Percentiles rank a stretch among this genome's conserved stretches.
These are phyloP conservation scores for Ryuthela nishihirai DNA, from an alignment of 2,888 invertebrate genomes.

Conservation along the genomic window DNA sequence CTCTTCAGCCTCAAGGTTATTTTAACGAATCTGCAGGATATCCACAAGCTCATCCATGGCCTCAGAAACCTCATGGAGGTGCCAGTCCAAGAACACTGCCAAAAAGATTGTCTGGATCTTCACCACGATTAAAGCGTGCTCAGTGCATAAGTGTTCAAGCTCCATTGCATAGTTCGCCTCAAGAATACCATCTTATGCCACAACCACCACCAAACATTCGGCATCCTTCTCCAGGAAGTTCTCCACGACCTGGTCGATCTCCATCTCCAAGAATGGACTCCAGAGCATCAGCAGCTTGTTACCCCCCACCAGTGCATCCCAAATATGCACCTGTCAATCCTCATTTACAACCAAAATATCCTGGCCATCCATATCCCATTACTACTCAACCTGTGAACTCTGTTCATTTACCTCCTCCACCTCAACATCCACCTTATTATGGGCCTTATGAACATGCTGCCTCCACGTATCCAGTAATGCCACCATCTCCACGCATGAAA, in stretches of 20 bases:
- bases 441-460: constrained; percentile 4
- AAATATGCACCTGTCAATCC: constrained; percentile 29
- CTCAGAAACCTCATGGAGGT: constrained; percentile 3
- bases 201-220: constrained; percentile 7
- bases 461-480: constrained; percentile 21
- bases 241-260: constrained; percentile 23
- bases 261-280: constrained; percentile 23
- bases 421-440: constrained; percentile 16
- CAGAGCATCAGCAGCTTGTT: constrained; percentile 10
- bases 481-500: constrained; percentile 21
- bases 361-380: constrained; percentile 18
- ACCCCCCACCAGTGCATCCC: constrained; percentile 27
- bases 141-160: constrained; percentile 32
- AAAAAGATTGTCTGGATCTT: constrained; percentile 12
- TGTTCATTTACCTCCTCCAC: constrained; percentile 12
- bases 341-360: constrained; percentile 12
- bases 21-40: constrained; percentile 30
- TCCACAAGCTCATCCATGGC: constrained; percentile 15
- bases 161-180: constrained; percentile 25
- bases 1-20: constrained; percentile 11
- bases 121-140: constrained; percentile 23
- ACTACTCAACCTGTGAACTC: constrained; percentile 23
- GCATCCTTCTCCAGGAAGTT: constrained; percentile 9
- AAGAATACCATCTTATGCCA: constrained; percentile 29
- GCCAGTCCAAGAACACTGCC: constrained; percentile 19